Conservation (phyloP, 1,140 invertebrate species). For the Reticulitermes speratus region DNA sequence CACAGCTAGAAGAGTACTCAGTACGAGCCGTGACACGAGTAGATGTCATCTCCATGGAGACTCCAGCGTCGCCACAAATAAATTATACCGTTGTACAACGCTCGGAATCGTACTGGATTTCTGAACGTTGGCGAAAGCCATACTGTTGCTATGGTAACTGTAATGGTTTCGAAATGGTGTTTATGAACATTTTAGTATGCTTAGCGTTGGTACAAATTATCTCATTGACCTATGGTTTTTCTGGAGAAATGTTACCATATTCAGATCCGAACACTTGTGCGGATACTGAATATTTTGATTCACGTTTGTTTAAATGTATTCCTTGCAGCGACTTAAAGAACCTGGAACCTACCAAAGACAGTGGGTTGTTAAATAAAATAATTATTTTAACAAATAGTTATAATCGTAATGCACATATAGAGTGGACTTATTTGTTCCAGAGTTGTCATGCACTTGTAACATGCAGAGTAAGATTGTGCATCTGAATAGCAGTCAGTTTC, state of each 20-base stretch:
- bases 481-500: not conserved
- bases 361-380: constrained; percentile 25
- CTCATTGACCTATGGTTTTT: not conserved
- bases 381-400: not conserved
- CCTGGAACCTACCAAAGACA: constrained; percentile 23
- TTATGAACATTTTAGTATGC: no score
- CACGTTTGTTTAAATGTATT: constrained; percentile 20
- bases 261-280: not conserved
- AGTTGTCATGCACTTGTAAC: constrained; percentile 28
- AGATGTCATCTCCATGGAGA: not conserved
- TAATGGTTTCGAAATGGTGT: not conserved
- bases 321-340: not conserved
- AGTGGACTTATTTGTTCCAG: constrained; percentile 21
- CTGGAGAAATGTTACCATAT: constrained; percentile 22
- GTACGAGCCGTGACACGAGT: not conserved
- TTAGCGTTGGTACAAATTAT: not conserved
- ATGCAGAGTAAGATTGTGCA: constrained; percentile 21
- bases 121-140: not conserved
- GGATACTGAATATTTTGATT: constrained; percentile 24
- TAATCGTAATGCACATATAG: not conserved
- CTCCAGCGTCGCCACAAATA: not conserved
- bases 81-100: not conserved
- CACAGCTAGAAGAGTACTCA: not conserved
- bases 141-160: not conserved
- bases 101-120: no score